Percentiles rank a stretch among this genome's conserved stretches.
phyloP scores from a whole-genome alignment of 2,797 vertebrate species.

The Smutsia temminckii region DNA sequence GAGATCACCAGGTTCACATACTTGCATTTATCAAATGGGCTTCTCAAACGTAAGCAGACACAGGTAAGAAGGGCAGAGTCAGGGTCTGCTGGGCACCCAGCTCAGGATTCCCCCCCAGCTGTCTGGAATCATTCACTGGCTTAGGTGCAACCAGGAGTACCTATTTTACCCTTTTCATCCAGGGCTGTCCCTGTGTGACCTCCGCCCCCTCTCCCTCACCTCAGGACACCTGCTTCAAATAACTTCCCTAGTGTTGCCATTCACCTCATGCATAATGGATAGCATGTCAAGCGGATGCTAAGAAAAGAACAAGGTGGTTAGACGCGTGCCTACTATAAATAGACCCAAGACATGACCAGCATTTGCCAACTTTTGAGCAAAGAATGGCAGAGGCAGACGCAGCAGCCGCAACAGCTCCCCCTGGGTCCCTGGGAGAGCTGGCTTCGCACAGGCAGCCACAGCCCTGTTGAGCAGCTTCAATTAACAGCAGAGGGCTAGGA shows the following conservation, averaged over 20 bases:
- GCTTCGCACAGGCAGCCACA: background rate
- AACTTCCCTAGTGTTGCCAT: conserved; percentile 81
- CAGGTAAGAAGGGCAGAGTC: background rate
- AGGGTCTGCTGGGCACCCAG: background rate
- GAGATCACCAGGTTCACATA: background rate
- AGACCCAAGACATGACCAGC: conserved; percentile 83
- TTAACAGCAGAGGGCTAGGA: background rate
- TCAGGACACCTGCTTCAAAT: conserved; percentile 82
- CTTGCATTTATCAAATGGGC: background rate
- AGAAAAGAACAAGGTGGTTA: conserved; percentile 87
- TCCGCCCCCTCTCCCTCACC: conserved; percentile 46
- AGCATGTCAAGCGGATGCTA: conserved; percentile 82
- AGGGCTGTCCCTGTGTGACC: conserved; percentile 57
- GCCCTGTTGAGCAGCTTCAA: background rate
- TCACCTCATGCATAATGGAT: conserved; percentile 87
- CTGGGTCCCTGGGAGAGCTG: conserved; percentile 78
- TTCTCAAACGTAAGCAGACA: background rate
- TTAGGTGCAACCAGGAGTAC: background rate
- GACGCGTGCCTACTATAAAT: conserved; percentile 85
- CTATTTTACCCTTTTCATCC: background rate
- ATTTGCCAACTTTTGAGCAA: conserved; percentile 82
- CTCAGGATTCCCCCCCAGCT: background rate
- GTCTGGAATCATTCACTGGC: background rate
- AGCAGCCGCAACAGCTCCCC: conserved; percentile 17
- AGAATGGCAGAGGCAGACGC: conserved; percentile 51